These are phyloP conservation scores for Mormyrus lacerda DNA, from an alignment of 2,113 vertebrate species.

Conservation along the genomic window DNA sequence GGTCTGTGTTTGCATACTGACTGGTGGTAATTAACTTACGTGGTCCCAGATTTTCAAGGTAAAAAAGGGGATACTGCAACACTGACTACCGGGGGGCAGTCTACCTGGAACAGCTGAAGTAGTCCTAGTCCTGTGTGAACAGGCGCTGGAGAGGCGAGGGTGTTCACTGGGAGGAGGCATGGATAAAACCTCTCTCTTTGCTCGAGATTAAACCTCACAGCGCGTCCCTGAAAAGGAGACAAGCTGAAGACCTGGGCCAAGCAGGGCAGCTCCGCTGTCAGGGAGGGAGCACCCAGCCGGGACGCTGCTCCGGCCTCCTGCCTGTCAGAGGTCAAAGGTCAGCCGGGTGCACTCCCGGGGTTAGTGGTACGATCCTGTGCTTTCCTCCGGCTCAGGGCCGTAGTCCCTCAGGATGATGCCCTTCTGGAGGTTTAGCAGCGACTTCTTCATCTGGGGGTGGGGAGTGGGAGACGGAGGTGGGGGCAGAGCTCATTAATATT, in stretches of 20 bases:
- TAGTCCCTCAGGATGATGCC: constrained; percentile 84
- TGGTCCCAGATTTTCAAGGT: constrained; percentile 34
- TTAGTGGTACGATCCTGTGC: constrained; percentile 80
- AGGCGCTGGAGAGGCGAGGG: background rate
- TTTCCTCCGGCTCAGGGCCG: constrained; percentile 76
- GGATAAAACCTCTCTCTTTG: constrained; percentile 10
- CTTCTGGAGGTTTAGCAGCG: constrained; percentile 84
- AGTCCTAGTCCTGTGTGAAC: background rate
- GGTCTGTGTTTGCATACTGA: constrained; percentile 24
- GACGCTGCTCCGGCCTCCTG: background rate
- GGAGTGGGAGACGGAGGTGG: background rate
- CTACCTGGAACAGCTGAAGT: background rate
- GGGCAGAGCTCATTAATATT: background rate
- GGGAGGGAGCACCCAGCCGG: constrained; percentile 7
- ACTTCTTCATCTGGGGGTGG: constrained; percentile 87
- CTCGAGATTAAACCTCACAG: constrained; percentile 22
- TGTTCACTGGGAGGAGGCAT: constrained; percentile 14
- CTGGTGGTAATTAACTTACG: constrained; percentile 23
- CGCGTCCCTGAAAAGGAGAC: constrained; percentile 26
- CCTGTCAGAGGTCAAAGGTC: constrained; percentile 5
- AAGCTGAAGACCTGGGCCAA: background rate
- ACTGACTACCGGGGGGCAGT: background rate
- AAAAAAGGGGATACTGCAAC: constrained; percentile 28
- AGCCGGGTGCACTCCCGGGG: constrained; percentile 15
- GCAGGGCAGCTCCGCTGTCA: constrained; percentile 14